These are phyloP conservation scores for Pelochelys cantorii DNA, from an alignment of 2,797 vertebrate species.

Conservation along the genomic window DNA sequence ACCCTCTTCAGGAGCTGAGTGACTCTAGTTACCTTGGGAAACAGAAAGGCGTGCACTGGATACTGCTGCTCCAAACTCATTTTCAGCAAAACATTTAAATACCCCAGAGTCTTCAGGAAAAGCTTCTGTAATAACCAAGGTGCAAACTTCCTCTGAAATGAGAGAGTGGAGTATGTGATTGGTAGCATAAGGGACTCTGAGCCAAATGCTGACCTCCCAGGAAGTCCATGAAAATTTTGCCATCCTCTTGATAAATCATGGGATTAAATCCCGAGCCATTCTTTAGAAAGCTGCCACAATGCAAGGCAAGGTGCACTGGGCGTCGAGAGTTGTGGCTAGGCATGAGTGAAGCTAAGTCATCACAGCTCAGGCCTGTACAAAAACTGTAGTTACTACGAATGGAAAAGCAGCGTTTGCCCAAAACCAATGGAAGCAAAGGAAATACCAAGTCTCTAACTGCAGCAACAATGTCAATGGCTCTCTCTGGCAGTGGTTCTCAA, in stretches of 20 bases:
- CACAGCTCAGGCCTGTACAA: background rate
- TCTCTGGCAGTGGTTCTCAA: no score
- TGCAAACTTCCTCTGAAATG: conserved; percentile 90
- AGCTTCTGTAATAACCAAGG: conserved; percentile 91
- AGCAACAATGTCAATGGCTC: background rate
- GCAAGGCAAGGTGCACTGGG: background rate
- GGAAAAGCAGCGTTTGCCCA: background rate
- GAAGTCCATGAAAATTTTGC: background rate
- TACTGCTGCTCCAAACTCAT: conserved; percentile 85
- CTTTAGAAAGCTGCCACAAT: no score
- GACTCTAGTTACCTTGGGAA: conserved; percentile 71
- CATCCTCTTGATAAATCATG: background rate
- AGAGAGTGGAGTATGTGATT: background rate
- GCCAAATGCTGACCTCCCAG: background rate
- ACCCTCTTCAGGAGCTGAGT: background rate
- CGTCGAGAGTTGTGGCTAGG: background rate
- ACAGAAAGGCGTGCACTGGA: conserved; percentile 85
- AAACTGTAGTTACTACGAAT: background rate
- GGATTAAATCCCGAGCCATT: background rate
- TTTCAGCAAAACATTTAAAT: conserved; percentile 89
- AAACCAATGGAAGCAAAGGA: background rate
- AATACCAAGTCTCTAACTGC: background rate
- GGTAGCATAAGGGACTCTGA: background rate
- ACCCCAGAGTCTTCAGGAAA: conserved; percentile 91
- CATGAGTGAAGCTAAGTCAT: background rate